Evolutionary conservation across 92 coral and sea anemone genomes (phyloP), one percentile per base, ranked within the genome.

Genomic region (Meandrina meandrites): DNA sequence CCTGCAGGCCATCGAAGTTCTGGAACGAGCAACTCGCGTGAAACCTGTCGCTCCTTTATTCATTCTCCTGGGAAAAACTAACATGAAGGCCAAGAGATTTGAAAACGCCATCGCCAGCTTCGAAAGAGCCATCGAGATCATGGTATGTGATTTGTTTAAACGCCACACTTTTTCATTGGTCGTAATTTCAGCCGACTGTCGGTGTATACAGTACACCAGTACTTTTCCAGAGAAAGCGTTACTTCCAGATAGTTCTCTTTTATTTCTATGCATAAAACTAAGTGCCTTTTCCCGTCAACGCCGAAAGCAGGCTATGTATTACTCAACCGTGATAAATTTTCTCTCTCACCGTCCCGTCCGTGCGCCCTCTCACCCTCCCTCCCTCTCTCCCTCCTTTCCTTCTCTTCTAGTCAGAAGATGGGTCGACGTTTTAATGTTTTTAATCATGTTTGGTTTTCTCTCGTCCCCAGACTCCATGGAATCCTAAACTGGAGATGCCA

Each of bases 71-170:
- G 99, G 99, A 12, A 96, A 96, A 85, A 96, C 98, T 22, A 90
- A 95, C 91, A 96, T 96, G 99, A 96, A 96, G 83, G 96, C 98
- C 62, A 96, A 95, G 79, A 78, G 90, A 50, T 95, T 91, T 89
- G 87, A 87, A 78, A 86, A 95, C 54, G 99, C 98, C 79, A 93
- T 96, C 82, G 81, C 75, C 18, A 95, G 98, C 79, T 96, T 95
- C 76, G 78, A 92, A 71, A 90, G 91, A 86, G 95, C 99, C 69
- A 91, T 96, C 57, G 81, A 84, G 74, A 87, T 90, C 86, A 89
- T 96, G 99, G 99, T 96, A 91, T 75, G 96, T 82, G 53, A 69
- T 16, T 48, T 11, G 60, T 15, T 51, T 50, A 48, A 1, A 8
- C 40, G 28, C 64, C 50, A 6, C 45, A 2, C 45, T 6, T 40